phyloP scores from a whole-genome alignment of 2,888 invertebrate species.

The Aelia acuminata region DNA sequence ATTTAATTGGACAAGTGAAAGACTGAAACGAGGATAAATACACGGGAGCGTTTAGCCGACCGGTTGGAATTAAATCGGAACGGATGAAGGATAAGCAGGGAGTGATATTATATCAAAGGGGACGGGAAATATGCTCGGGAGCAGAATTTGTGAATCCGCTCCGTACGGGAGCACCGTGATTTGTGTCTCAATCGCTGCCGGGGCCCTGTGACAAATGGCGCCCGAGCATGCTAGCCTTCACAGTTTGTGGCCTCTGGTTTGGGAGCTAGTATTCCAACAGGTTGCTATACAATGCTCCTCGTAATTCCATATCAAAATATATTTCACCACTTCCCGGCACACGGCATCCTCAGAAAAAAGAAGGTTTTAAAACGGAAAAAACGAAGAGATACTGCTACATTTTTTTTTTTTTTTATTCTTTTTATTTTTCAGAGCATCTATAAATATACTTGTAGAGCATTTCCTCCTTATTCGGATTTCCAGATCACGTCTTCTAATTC shows the following conservation, averaged over 20 bases:
- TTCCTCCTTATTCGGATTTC: background rate
- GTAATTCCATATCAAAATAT: constrained; percentile 26
- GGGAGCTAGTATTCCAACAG: background rate
- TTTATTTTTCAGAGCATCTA: background rate
- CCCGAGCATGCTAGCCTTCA: background rate
- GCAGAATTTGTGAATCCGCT: constrained; percentile 26
- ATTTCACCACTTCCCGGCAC: constrained; percentile 5
- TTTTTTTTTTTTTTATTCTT: background rate
- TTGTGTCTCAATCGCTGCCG: constrained; percentile 40
- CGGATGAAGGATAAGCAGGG: constrained; percentile 25
- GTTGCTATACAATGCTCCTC: constrained; percentile 12
- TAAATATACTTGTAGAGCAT: constrained; percentile 27
- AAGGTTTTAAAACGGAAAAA: too few relatives aligned
- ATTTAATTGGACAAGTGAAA: background rate
- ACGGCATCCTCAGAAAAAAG: background rate
- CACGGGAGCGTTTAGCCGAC: constrained; percentile 4
- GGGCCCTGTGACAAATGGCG: background rate
- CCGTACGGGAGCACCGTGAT: background rate
- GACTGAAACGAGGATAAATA: constrained; percentile 27
- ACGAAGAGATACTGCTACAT: background rate
- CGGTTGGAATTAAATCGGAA: constrained; percentile 43
- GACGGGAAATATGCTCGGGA: background rate
- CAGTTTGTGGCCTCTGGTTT: background rate
- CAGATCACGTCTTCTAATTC: constrained; percentile 1
- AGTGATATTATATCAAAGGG: constrained; percentile 15